These are phyloP conservation scores for Mesitornis unicolor DNA, from an alignment of 2,113 vertebrate species.

Conservation along the genomic window DNA sequence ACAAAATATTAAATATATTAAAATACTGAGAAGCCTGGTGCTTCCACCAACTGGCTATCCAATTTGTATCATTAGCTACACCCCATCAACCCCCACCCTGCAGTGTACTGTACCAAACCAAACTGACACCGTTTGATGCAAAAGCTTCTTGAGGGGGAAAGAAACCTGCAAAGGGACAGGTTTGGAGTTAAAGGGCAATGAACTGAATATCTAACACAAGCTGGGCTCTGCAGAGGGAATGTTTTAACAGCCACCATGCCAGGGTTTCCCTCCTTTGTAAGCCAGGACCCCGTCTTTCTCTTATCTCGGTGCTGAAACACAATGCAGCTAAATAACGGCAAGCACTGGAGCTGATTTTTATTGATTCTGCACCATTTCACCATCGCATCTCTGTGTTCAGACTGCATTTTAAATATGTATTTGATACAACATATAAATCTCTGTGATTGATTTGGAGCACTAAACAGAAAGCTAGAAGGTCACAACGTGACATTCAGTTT, in stretches of 20 bases:
- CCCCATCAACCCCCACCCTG: not conserved
- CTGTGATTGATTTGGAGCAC: not conserved
- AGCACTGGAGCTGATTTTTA: not conserved
- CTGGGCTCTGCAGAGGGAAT: not conserved
- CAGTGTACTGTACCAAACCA: not conserved
- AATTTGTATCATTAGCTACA: not conserved
- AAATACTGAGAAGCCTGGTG: not conserved
- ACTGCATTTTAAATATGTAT: not conserved
- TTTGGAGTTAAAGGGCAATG: not conserved
- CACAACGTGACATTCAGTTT: not conserved
- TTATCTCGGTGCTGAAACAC: not conserved
- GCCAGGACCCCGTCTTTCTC: not conserved
- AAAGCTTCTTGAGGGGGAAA: not conserved
- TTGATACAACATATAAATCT: not conserved
- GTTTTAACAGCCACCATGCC: not conserved
- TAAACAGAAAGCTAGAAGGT: not conserved
- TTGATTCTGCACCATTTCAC: conserved; percentile 3
- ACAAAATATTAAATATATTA: too few relatives aligned
- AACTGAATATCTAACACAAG: not conserved
- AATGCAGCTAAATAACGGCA: not conserved
- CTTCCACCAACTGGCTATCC: not conserved
- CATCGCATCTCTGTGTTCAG: not conserved
- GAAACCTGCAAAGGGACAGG: not conserved
- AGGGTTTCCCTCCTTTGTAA: not conserved
- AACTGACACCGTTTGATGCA: not conserved